A percentile compares a stretch with the other conserved stretches of the same genome.
Evolutionary conservation across 2,113 vertebrate species (phyloP).

Genomic region (Gracilinanus agilis): DNA sequence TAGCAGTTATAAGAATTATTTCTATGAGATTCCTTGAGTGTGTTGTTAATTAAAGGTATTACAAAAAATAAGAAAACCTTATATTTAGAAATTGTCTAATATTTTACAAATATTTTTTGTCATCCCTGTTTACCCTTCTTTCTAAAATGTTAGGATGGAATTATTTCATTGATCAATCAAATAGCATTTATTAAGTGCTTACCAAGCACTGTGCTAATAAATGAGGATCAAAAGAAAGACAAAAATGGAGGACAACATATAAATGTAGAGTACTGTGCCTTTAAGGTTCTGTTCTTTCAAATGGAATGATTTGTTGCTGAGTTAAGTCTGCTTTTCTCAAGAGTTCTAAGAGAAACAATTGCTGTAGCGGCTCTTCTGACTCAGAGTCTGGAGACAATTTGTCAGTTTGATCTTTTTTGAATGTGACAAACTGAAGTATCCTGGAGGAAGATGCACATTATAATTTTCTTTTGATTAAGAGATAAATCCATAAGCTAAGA

Average conservation of each 20-base stretch:
- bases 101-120: not conserved
- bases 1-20: slow-evolving; percentile 64
- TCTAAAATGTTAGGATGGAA: not conserved
- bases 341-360: not conserved
- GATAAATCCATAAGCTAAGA: not conserved
- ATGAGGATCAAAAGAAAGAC: not conserved
- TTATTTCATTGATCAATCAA: not conserved
- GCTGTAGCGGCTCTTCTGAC: not conserved
- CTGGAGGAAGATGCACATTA: not conserved
- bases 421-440: not conserved
- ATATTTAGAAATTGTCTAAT: not conserved
- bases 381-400: not conserved
- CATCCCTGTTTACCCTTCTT: not conserved
- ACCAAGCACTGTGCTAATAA: not conserved
- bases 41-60: slow-evolving; percentile 46
- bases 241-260: not conserved
- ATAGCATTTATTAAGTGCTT: not conserved
- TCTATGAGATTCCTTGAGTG: slow-evolving; percentile 62
- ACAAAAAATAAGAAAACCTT: not conserved
- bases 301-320: not conserved
- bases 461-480: not conserved
- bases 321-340: not conserved
- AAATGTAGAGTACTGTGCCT: not conserved
- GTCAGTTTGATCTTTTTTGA: not conserved
- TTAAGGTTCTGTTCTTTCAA: not conserved